Evolutionary conservation across 2,888 invertebrate genomes (phyloP), one percentile per base, ranked within the genome.

Genomic region (Chalcosyrphus nemorum): DNA sequence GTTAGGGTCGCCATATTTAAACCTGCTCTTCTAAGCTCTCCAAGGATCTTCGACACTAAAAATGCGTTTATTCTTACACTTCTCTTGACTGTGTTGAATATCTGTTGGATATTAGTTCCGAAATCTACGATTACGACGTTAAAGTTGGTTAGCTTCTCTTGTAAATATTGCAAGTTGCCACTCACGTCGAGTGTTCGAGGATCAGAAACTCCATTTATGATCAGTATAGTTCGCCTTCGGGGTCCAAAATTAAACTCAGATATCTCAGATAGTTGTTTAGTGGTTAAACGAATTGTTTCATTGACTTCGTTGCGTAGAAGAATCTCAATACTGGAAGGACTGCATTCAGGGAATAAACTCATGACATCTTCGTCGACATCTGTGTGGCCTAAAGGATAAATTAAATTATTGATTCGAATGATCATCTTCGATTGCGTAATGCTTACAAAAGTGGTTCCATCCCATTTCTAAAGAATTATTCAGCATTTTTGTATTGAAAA

Each of bases 361-460:
- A 90, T 89, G 5, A 90, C 89, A 15, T 89, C 88, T 86, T 90
- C 89, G 57, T 90, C 89, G 1, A 90, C 88, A 0, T 90, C 88
- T 0, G 90, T 87, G 50, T 88, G 88, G 74, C 90, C 90, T 90
- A 41, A 1, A 21, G 11, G 9, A 21, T 29, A 3, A 19, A 2
- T 15, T 19, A 1, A 19, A 19, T 19, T 45, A 4, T 0, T 17
- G 41, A 5, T 6, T 38, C 2, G 57, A 41, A 11, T 4, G n/a
- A n/a, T n/a, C n/a, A n/a, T n/a, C n/a, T 9, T 5, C n/a, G n/a
- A n/a, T 17, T 17, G 5, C 1, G 7, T 1, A 1, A 3, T 7
- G 19, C 74, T 74, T 63, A 74, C 74, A 74, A 17, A 74, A 74
- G 7, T 63, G 29, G 4, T 7, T 74, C 74, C 74, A 74, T n/a